These are phyloP conservation scores for Jaculus jaculus DNA, from an alignment of 2,113 vertebrate species.

Conservation along the genomic window DNA sequence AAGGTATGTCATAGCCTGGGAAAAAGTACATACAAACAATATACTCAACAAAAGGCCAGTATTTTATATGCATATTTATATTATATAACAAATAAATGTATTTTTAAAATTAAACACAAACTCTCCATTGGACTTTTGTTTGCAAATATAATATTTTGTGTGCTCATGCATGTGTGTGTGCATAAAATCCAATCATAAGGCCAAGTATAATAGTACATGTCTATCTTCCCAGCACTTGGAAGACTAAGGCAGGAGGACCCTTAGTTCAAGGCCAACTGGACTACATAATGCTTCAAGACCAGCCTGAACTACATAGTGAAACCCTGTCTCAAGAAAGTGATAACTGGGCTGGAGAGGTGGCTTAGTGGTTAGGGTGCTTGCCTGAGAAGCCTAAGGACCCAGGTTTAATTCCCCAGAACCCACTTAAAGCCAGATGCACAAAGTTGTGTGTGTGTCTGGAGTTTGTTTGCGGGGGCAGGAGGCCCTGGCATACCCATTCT, in stretches of 20 bases:
- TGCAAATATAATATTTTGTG: not conserved
- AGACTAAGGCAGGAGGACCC: not conserved
- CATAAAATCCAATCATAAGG: not conserved
- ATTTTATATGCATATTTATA: not conserved
- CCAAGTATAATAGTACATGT: not conserved
- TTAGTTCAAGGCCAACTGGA: not conserved
- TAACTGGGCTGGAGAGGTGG: not conserved
- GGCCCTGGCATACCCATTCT: too few species aligned
- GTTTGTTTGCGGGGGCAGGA: too few species aligned
- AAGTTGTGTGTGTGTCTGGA: too few species aligned
- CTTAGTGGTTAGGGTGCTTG: too few species aligned
- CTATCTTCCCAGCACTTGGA: not conserved
- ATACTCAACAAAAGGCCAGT: not conserved
- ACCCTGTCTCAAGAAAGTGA: not conserved
- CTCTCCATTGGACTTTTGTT: not conserved
- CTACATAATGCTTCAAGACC: not conserved
- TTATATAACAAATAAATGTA: not conserved
- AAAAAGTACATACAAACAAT: slow-evolving; percentile 35
- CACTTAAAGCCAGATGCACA: too few species aligned
- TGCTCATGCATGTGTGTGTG: not conserved
- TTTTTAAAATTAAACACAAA: slow-evolving; percentile 36
- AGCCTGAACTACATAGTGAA: not conserved
- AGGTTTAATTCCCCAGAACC: too few species aligned
- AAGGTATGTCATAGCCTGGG: not conserved
- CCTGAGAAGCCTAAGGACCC: too few species aligned